phyloP scores from a whole-genome alignment of 2,113 vertebrate genomes.

The Condylura cristata region DNA sequence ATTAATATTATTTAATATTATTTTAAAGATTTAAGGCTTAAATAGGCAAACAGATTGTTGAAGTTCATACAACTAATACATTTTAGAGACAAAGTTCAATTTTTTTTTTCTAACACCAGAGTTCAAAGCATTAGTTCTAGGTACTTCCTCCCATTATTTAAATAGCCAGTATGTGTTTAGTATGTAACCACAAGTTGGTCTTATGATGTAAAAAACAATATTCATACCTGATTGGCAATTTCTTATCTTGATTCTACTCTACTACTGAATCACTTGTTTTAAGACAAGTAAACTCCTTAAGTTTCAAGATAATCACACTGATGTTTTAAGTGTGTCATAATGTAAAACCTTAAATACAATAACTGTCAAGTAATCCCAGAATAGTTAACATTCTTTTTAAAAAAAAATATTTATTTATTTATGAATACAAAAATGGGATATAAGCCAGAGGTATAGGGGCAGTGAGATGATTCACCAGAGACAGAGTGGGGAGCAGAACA shows the following conservation, averaged over 20 bases:
- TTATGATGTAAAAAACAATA: neutral
- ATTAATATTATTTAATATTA: too few relatives aligned
- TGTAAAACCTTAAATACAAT: neutral
- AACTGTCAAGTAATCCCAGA: neutral
- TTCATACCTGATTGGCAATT: neutral
- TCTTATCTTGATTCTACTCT: neutral
- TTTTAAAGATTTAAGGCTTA: neutral
- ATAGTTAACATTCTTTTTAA: conserved; percentile 23
- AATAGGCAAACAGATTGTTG: neutral
- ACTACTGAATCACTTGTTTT: neutral
- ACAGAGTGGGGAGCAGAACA: too few relatives aligned
- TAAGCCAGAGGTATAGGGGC: too few relatives aligned
- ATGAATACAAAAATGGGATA: too few relatives aligned
- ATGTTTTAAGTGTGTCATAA: neutral
- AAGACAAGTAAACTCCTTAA: neutral
- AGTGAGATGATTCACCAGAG: too few relatives aligned
- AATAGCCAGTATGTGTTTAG: neutral
- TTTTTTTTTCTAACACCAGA: neutral
- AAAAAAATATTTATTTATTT: too few relatives aligned
- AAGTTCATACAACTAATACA: neutral
- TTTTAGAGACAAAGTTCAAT: neutral
- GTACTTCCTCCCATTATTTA: neutral
- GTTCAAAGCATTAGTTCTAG: neutral
- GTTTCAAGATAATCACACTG: neutral
- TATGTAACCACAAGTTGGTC: neutral